Base-by-base conservation (phyloP, 1,140 invertebrate genomes). In the Microplitis demolitor region DNA sequence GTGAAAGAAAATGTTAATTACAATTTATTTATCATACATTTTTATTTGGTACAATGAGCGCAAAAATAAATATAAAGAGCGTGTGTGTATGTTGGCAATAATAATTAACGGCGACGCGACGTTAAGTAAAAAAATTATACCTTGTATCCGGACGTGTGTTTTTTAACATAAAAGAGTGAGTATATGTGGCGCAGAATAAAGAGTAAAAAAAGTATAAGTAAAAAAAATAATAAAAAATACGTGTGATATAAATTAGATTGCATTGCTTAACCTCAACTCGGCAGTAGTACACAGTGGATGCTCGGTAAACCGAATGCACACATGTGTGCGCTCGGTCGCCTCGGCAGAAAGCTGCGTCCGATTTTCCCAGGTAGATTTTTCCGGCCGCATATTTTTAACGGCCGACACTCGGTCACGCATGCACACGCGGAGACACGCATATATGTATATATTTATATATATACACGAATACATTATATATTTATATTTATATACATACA, bases 361-460 rank as follows among this genome's bases (percentile, higher is more conserved):
- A 84, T 80, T 85, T 85, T 86, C 83, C 83, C 82, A 87, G 79
- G 81, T 80, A 69, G 68, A 74, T 74, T 78, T 83, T 79, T 80
- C 79, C 77, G 69, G 73, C 73, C 74, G 79, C 79, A 80, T 82
- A 81, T 72, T 79, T 78, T 80, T 73, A 76, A 74, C 71, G 71
- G 71, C 69, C 62, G 34, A 50, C 39, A 54, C 66, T 61, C 71
- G 71, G 71, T 74, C 73, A 73, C 76, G 73, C 74, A 77, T 74
- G 68, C 76, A 68, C 69, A 56, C 33, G 4, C 9, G 37, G 34
- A 16, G 16, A 60, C 66, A 39, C 54, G 66, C 39, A 63, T 24
- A 62, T 73, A 24, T 24, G 51, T 73, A 24, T 61, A 68, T 66
- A 63, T 54, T 66, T 66, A 70, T 68, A 9, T 45, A 45, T 9